Evolutionary conservation across 1,140 invertebrate genomes (phyloP).

Genomic region (Microplitis mediator): DNA sequence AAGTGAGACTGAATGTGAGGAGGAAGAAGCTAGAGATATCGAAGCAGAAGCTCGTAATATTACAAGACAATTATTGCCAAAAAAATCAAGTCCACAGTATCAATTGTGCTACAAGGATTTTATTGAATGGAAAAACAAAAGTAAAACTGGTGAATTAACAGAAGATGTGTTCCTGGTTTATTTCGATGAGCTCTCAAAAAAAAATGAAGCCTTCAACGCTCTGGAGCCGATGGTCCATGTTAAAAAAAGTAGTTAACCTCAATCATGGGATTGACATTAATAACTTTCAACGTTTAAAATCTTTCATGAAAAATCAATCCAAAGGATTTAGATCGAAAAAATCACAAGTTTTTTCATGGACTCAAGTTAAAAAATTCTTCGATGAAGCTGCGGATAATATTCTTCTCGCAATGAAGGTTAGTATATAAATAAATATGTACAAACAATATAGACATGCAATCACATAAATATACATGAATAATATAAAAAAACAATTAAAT

Average conservation of each 20-base stretch:
- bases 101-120: constrained; percentile 7
- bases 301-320: constrained; percentile 10
- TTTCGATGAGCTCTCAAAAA: constrained; percentile 18
- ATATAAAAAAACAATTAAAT: too few relatives aligned
- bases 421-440: too few relatives aligned
- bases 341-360: constrained; percentile 10
- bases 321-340: constrained; percentile 20
- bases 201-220: constrained; percentile 15
- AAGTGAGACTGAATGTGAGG: neutral
- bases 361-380: constrained; percentile 9
- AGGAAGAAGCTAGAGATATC: neutral
- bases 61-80: constrained; percentile 3
- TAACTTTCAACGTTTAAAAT: constrained; percentile 2
- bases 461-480: too few relatives aligned
- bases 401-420: constrained; percentile 16
- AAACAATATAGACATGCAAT: too few relatives aligned
- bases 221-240: constrained; percentile 17
- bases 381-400: constrained; percentile 13
- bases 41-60: constrained; percentile 6
- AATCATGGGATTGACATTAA: constrained; percentile 19
- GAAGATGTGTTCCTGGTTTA: constrained; percentile 24
- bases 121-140: neutral
- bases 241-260: neutral
- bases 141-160: constrained; percentile 5
- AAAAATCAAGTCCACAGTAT: constrained; percentile 13